phyloP scores from a whole-genome alignment of 1,140 invertebrate species.

The Heliconius himera region DNA sequence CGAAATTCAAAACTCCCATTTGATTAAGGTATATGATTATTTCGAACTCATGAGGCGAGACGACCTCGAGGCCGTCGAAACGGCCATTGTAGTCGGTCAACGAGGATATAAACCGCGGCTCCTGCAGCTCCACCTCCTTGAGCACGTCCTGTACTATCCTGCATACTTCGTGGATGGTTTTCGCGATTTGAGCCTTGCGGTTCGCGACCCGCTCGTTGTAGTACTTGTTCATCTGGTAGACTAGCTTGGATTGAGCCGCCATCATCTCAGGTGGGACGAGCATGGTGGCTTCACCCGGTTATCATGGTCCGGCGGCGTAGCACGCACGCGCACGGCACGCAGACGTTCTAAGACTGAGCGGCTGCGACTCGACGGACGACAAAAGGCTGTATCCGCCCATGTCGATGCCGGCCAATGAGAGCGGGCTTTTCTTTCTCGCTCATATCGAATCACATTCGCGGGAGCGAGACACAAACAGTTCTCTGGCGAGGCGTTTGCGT shows the following conservation, averaged over 20 bases:
- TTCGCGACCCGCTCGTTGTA: slow-evolving; percentile 95
- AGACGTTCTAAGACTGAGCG: slow-evolving; percentile 68
- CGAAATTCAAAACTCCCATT: slow-evolving; percentile 98
- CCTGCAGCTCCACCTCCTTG: slow-evolving; percentile 97
- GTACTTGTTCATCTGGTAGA: slow-evolving; percentile 97
- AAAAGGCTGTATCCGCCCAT: slow-evolving; percentile 60
- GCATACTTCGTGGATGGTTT: slow-evolving; percentile 95
- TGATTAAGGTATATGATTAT: slow-evolving; percentile 96
- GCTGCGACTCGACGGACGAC: slow-evolving; percentile 48
- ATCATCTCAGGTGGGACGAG: slow-evolving; percentile 94
- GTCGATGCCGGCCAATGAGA: slow-evolving; percentile 45
- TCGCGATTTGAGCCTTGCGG: slow-evolving; percentile 91
- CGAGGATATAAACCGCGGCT: slow-evolving; percentile 96
- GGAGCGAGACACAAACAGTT: slow-evolving; percentile 47
- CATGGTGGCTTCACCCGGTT: slow-evolving; percentile 82
- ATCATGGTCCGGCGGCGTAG: slow-evolving; percentile 61
- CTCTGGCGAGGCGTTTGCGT: slow-evolving; percentile 27
- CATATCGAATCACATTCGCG: background rate
- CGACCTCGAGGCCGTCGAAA: slow-evolving; percentile 88
- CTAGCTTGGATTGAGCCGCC: slow-evolving; percentile 92
- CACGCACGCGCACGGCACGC: slow-evolving; percentile 74
- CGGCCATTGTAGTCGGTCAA: slow-evolving; percentile 87
- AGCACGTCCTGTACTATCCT: slow-evolving; percentile 97
- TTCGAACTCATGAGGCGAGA: slow-evolving; percentile 94
- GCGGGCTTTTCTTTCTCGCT: slow-evolving; percentile 50